These are phyloP conservation scores for Actinostola sp. DNA, from an alignment of 92 coral and sea anemone genomes.

Conservation along the genomic window DNA sequence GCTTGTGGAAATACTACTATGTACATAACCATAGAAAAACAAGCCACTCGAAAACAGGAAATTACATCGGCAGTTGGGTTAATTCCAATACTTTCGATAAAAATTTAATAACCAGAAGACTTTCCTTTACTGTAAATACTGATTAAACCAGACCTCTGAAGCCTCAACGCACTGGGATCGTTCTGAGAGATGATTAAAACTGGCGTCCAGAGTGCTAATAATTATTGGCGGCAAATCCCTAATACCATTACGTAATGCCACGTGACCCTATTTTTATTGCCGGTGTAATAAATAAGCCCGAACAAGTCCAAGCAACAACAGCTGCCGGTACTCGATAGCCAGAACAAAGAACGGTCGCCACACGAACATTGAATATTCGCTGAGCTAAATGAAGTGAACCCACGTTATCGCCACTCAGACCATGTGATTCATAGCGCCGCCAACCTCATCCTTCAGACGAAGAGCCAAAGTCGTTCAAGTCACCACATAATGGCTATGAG, in stretches of 20 bases:
- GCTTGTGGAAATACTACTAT: slow-evolving; percentile 3
- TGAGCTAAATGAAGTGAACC: slow-evolving; percentile 8
- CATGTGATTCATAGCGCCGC: neutral
- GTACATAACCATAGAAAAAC: neutral
- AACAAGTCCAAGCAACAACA: slow-evolving; percentile 41
- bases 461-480: slow-evolving; percentile 3
- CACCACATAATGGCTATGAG: slow-evolving; percentile 22
- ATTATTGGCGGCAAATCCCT: slow-evolving; percentile 34
- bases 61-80: slow-evolving; percentile 7
- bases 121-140: neutral
- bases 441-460: slow-evolving; percentile 9
- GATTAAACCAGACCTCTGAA: slow-evolving; percentile 1
- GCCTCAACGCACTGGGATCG: neutral
- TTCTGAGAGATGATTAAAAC: slow-evolving; percentile 9
- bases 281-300: slow-evolving; percentile 29
- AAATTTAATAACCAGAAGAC: neutral
- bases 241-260: slow-evolving; percentile 40
- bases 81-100: neutral
- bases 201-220: neutral
- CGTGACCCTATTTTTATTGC: slow-evolving; percentile 17
- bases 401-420: neutral
- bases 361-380: slow-evolving; percentile 12
- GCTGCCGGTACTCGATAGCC: neutral
- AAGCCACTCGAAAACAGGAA: neutral
- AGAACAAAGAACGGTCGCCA: slow-evolving; percentile 26